A percentile compares a stretch with the other conserved stretches of the same genome.
Evolutionary conservation across 1,140 invertebrate genomes (phyloP).

Genomic region (Phymorhynchus buccinoides): DNA sequence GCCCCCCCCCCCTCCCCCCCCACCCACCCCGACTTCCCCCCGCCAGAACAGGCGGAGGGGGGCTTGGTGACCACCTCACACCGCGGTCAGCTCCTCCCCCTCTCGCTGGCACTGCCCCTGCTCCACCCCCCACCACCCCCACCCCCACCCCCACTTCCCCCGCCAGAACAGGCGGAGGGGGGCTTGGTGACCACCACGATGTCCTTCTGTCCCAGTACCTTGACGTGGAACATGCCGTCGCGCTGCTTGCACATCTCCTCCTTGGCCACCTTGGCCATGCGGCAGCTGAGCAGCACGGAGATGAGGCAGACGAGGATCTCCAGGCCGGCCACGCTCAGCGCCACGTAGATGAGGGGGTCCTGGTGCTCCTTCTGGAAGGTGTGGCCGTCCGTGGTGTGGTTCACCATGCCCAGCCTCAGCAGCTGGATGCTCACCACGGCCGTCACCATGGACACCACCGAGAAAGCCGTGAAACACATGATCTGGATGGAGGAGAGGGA

Average conservation of each 20-base stretch:
- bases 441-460: conserved; percentile 73
- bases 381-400: conserved; percentile 73
- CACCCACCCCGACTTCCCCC: too few relatives aligned
- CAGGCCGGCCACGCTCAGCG: conserved; percentile 65
- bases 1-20: too few relatives aligned
- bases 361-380: conserved; percentile 72
- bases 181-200: conserved; percentile 64
- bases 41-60: too few relatives aligned
- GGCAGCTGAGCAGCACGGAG: conserved; percentile 69
- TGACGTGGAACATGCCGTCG: conserved; percentile 73
- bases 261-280: conserved; percentile 71
- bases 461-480: conserved; percentile 74
- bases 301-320: conserved; percentile 72
- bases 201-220: conserved; percentile 71
- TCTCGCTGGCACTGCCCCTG: background rate
- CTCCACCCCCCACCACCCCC: too few relatives aligned
- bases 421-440: conserved; percentile 74
- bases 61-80: conserved; percentile 31
- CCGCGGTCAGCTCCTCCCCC: conserved; percentile 47
- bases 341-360: conserved; percentile 72
- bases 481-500: too few relatives aligned
- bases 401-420: conserved; percentile 73
- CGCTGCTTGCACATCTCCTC: conserved; percentile 71
- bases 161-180: conserved; percentile 36
- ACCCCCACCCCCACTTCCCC: too few relatives aligned